These are phyloP conservation scores for Silurus asotus DNA, from an alignment of 2,113 vertebrate species.

Conservation along the genomic window DNA sequence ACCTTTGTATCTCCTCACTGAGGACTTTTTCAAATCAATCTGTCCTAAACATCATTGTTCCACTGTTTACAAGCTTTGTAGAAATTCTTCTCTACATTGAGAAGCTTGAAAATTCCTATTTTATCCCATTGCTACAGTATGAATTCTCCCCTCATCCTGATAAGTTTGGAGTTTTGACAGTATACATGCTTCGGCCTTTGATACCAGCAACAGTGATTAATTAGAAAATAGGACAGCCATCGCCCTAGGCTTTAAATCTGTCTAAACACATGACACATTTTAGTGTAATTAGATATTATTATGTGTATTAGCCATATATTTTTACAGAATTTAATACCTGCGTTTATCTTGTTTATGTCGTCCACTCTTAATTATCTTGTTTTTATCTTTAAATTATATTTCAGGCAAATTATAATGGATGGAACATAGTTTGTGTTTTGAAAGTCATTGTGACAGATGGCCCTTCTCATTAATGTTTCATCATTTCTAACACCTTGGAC, in stretches of 20 bases:
- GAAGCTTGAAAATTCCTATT: conserved; percentile 47
- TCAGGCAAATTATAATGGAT: neutral
- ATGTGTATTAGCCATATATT: neutral
- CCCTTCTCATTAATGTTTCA: neutral
- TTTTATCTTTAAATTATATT: neutral
- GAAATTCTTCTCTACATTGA: conserved; percentile 20
- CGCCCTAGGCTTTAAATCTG: conserved; percentile 22
- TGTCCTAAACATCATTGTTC: conserved; percentile 43
- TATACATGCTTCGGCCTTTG: conserved; percentile 2
- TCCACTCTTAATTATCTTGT: neutral
- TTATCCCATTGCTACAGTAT: conserved; percentile 24
- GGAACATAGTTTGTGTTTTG: conserved; percentile 4
- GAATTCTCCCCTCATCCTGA: neutral
- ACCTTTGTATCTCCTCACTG: conserved; percentile 1
- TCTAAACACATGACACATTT: conserved; percentile 7
- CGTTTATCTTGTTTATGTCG: neutral
- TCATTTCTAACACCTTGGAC: neutral
- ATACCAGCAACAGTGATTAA: conserved; percentile 21
- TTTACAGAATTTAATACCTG: neutral
- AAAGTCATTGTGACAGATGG: neutral
- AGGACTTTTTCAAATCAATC: conserved; percentile 37
- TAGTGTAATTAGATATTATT: neutral
- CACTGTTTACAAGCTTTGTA: conserved; percentile 28
- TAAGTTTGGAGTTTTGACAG: conserved; percentile 8
- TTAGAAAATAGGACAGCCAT: conserved; percentile 21